These are phyloP conservation scores for Phyllopteryx taeniolatus DNA, from an alignment of 2,113 vertebrate species.

Conservation along the genomic window DNA sequence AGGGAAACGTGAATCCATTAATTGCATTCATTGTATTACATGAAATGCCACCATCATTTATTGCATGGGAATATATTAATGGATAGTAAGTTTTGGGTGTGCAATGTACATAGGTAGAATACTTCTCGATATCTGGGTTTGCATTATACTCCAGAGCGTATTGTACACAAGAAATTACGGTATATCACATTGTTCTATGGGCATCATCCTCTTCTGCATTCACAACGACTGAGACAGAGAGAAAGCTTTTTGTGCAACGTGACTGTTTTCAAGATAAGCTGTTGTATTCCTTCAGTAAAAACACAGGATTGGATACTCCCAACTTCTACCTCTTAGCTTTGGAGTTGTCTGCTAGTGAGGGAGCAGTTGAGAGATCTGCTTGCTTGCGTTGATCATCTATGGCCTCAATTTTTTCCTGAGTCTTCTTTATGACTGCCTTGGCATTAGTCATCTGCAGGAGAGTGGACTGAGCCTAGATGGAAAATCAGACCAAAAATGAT, in stretches of 20 bases:
- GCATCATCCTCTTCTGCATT: neutral
- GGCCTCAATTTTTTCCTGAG: constrained; percentile 35
- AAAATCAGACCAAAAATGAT: neutral
- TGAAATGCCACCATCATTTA: no score
- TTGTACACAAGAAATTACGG: no score
- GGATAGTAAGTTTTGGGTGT: no score
- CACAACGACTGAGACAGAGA: neutral
- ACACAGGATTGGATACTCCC: neutral
- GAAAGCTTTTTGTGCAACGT: neutral
- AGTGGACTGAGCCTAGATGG: constrained; percentile 75
- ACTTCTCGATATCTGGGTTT: no score
- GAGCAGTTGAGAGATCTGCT: constrained; percentile 32
- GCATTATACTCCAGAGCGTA: no score
- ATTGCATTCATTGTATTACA: no score
- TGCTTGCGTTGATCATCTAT: constrained; percentile 37
- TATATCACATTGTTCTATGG: neutral
- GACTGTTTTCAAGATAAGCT: no score
- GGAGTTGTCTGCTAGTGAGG: constrained; percentile 54
- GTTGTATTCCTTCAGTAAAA: neutral
- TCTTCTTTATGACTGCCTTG: constrained; percentile 64
- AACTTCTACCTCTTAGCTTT: constrained; percentile 78
- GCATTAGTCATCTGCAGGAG: constrained; percentile 79
- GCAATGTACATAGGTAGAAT: no score
- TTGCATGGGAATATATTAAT: no score
- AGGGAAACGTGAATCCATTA: no score